phyloP scores from a whole-genome alignment of 2,113 vertebrate genomes.

The Talpa occidentalis region DNA sequence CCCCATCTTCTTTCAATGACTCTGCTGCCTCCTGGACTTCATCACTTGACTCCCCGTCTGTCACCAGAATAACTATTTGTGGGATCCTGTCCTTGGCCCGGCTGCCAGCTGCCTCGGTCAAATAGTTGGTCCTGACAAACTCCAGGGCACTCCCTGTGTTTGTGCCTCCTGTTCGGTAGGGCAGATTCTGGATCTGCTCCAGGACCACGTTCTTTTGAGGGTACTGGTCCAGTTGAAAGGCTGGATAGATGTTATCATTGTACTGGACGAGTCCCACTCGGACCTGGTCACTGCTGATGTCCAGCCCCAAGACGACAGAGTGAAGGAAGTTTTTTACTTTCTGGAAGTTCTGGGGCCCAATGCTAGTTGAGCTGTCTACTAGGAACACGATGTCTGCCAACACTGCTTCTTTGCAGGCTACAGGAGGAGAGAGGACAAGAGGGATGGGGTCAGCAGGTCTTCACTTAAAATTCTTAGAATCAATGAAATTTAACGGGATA shows the following conservation, averaged over 20 bases:
- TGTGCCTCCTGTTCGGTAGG: conserved; percentile 83
- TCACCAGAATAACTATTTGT: conserved; percentile 90
- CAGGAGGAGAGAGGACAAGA: not conserved
- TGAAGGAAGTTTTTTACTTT: conserved; percentile 86
- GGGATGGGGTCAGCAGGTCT: not conserved
- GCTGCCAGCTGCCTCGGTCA: conserved; percentile 84
- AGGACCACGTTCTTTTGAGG: conserved; percentile 83
- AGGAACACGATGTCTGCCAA: conserved; percentile 90
- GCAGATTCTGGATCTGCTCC: conserved; percentile 81
- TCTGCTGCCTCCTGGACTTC: conserved; percentile 81
- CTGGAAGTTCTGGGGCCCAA: conserved; percentile 84
- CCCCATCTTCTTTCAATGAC: conserved; percentile 82
- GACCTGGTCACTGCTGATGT: conserved; percentile 86
- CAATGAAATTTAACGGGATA: too few species aligned
- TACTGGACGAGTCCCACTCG: conserved; percentile 89
- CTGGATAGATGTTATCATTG: conserved; percentile 80
- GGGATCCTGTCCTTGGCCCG: conserved; percentile 82
- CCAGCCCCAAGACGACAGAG: conserved; percentile 83
- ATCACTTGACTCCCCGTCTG: conserved; percentile 87
- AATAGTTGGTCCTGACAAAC: conserved; percentile 83
- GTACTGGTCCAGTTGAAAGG: conserved; percentile 88
- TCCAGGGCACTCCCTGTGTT: conserved; percentile 87
- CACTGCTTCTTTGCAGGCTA: conserved; percentile 87
- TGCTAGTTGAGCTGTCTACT: conserved; percentile 89
- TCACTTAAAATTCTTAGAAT: not conserved